These are phyloP conservation scores for Anabas testudineus DNA, from an alignment of 2,797 vertebrate genomes.

Conservation along the genomic window DNA sequence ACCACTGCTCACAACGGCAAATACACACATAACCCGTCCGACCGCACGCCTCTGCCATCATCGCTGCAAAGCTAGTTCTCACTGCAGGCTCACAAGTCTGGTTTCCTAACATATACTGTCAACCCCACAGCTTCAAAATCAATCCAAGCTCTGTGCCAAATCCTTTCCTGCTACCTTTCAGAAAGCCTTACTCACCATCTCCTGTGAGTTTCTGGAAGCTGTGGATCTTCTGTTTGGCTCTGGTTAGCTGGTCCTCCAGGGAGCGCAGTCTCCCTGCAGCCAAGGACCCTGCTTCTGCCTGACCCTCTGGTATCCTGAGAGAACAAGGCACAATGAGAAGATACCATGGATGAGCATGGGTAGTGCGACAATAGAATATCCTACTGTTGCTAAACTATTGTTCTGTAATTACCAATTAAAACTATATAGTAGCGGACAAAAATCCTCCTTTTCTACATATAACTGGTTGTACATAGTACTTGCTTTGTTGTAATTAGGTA, in stretches of 20 bases:
- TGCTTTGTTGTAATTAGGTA: neutral
- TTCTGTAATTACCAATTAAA: too few relatives aligned
- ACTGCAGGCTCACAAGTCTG: conserved; percentile 37
- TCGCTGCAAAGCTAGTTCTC: conserved; percentile 29
- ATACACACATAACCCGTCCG: conserved; percentile 28
- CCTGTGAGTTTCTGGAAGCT: conserved; percentile 93
- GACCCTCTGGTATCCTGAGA: conserved; percentile 94
- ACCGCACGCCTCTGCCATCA: conserved; percentile 21
- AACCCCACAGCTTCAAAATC: conserved; percentile 21
- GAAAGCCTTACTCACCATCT: conserved; percentile 85
- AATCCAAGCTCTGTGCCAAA: conserved; percentile 22
- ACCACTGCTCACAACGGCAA: conserved; percentile 54
- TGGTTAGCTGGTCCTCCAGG: conserved; percentile 95
- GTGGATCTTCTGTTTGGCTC: conserved; percentile 98
- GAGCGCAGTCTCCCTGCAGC: conserved; percentile 91
- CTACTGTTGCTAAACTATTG: conserved; percentile 2
- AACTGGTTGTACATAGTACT: too few relatives aligned
- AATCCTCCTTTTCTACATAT: too few relatives aligned
- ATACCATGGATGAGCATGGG: conserved; percentile 14
- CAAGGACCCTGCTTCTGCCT: conserved; percentile 89
- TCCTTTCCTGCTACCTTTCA: conserved; percentile 9
- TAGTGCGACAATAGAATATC: neutral
- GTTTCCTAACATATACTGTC: conserved; percentile 31
- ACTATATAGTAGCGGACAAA: too few relatives aligned
- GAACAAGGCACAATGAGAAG: conserved; percentile 29